Percentiles rank a stretch among this genome's conserved stretches.
These are phyloP conservation scores for Phrynosoma platyrhinos DNA, from an alignment of 2,113 vertebrate species.

Conservation along the genomic window DNA sequence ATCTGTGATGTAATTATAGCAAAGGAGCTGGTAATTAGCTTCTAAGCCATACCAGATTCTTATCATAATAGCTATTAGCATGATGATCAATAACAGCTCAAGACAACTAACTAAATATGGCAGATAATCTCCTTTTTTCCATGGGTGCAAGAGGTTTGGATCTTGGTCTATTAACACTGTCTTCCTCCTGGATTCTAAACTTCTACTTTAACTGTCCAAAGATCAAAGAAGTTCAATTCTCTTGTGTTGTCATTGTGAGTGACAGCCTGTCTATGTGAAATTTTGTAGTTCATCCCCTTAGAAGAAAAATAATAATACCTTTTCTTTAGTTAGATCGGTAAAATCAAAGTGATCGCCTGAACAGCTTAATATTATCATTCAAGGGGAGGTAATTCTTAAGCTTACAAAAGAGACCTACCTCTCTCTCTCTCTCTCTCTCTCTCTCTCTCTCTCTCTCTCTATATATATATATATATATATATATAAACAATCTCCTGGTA, in stretches of 20 bases:
- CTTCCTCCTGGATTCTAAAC: conserved; percentile 60
- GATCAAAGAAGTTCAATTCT: conserved; percentile 75
- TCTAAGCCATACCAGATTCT: conserved; percentile 44
- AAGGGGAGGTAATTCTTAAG: conserved; percentile 67
- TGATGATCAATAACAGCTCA: conserved; percentile 46
- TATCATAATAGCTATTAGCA: conserved; percentile 39
- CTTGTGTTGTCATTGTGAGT: conserved; percentile 74
- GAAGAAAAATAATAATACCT: conserved; percentile 76
- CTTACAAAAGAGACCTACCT: conserved; percentile 55
- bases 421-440: too few species aligned
- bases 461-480: too few species aligned
- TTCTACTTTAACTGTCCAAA: conserved; percentile 63
- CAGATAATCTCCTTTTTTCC: conserved; percentile 26
- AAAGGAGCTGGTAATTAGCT: conserved; percentile 43
- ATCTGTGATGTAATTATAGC: conserved; percentile 43
- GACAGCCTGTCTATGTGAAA: conserved; percentile 71
- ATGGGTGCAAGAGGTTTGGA: conserved; percentile 23
- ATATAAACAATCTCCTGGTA: conserved; percentile 42
- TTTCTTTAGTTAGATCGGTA: conserved; percentile 70
- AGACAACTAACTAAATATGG: conserved; percentile 34
- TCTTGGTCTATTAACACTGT: conserved; percentile 53
- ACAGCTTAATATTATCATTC: conserved; percentile 77
- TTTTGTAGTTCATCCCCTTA: conserved; percentile 64
- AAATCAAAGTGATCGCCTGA: conserved; percentile 78
- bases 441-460: background rate